Evolutionary conservation across 1,140 invertebrate genomes (phyloP).

Genomic region (Listronotus oregonensis): DNA sequence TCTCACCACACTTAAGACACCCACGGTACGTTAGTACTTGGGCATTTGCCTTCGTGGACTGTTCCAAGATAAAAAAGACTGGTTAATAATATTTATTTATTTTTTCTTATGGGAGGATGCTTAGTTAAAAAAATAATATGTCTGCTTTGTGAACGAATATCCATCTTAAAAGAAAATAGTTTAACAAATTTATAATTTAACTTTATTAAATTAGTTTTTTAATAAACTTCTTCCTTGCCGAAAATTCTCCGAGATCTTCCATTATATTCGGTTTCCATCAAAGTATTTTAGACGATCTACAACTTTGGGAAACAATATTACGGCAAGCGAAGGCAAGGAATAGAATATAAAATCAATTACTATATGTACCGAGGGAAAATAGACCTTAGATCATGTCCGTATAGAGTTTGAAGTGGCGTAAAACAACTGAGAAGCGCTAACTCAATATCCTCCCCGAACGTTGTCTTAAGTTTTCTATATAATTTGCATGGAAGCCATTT

Average conservation of each 20-base stretch:
- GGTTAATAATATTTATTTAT: too few species aligned
- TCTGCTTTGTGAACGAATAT: too few species aligned
- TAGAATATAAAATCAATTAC: slow-evolving; percentile 38
- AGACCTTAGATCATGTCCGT: slow-evolving; percentile 21
- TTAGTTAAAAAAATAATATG: too few species aligned
- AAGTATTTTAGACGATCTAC: slow-evolving; percentile 34
- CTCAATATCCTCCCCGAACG: slow-evolving; percentile 51
- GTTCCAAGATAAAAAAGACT: too few species aligned
- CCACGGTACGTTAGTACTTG: too few species aligned
- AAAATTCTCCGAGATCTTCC: slow-evolving; percentile 4
- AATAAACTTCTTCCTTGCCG: too few species aligned
- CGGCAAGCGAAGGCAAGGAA: slow-evolving; percentile 30
- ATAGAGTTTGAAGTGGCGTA: slow-evolving; percentile 30
- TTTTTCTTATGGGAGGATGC: too few species aligned
- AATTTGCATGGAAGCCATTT: slow-evolving; percentile 54
- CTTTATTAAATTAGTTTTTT: too few species aligned
- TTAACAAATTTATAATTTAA: too few species aligned
- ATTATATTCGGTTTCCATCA: slow-evolving; percentile 10
- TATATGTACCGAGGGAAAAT: slow-evolving; percentile 13
- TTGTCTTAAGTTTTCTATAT: slow-evolving; percentile 54
- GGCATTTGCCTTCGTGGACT: too few species aligned
- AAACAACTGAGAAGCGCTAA: slow-evolving; percentile 46
- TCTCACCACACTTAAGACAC: too few species aligned
- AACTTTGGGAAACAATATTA: slow-evolving; percentile 39
- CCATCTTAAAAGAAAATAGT: too few species aligned